Evolutionary conservation across 1,140 invertebrate species (phyloP).

Genomic region (Agrilus planipennis): DNA sequence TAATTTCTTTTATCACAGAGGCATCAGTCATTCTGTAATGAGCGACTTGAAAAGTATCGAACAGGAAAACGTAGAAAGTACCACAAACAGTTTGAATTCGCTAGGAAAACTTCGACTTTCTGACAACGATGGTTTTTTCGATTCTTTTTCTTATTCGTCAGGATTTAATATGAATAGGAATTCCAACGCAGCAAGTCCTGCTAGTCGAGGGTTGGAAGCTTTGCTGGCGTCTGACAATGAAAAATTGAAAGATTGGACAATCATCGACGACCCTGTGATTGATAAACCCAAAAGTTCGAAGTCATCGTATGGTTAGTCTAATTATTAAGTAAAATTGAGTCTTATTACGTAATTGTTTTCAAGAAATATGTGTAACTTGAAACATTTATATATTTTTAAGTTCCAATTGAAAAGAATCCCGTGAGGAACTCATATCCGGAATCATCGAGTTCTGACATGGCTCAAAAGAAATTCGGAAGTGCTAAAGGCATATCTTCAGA

Average conservation of each 20-base stretch:
- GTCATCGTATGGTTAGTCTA: too few relatives aligned
- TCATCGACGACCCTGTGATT: constrained; percentile 27
- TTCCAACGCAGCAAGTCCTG: constrained; percentile 5
- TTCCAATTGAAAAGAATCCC: constrained; percentile 4
- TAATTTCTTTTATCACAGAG: constrained; percentile 38
- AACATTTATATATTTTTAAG: neutral
- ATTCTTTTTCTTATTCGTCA: constrained; percentile 37
- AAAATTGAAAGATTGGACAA: constrained; percentile 24
- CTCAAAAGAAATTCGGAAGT: constrained; percentile 89
- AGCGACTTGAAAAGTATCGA: constrained; percentile 88
- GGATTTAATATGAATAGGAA: constrained; percentile 41
- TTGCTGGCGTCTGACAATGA: constrained; percentile 13
- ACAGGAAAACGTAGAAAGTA: constrained; percentile 51
- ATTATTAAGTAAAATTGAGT: neutral
- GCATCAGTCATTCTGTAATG: constrained; percentile 83
- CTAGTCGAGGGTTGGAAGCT: constrained; percentile 10
- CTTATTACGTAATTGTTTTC: too few relatives aligned
- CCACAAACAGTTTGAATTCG: constrained; percentile 22
- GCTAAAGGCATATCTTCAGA: constrained; percentile 97
- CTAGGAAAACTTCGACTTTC: constrained; percentile 27
- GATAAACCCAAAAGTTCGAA: constrained; percentile 20
- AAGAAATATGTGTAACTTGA: too few relatives aligned
- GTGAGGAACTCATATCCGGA: constrained; percentile 12
- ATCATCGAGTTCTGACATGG: constrained; percentile 27
- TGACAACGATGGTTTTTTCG: constrained; percentile 29